Evolutionary conservation across 2,797 vertebrate species (phyloP).

Genomic region (Leptatherina wallacei): DNA sequence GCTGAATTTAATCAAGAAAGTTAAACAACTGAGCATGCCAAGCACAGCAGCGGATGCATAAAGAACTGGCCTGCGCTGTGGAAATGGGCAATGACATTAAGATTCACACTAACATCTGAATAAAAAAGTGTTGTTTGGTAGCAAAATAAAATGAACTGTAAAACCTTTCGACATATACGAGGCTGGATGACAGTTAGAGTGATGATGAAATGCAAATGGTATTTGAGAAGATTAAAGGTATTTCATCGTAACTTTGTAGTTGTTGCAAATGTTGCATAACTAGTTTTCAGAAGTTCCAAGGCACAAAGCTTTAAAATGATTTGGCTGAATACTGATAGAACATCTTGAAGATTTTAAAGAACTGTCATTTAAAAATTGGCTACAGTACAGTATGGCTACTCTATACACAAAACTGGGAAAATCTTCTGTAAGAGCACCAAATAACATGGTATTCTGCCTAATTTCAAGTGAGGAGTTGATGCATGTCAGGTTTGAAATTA

Average conservation of each 20-base stretch:
- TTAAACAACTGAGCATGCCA: constrained; percentile 1
- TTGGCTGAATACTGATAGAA: neutral
- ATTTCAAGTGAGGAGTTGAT: neutral
- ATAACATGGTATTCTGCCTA: neutral
- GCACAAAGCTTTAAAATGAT: neutral
- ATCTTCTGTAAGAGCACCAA: no score
- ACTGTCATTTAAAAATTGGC: neutral
- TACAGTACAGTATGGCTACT: no score
- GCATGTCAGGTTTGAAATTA: neutral
- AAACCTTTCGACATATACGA: neutral
- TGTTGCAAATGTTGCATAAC: neutral
- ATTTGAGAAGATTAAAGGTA: neutral
- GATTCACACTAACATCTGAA: neutral
- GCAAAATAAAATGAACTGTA: neutral
- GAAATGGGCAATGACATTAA: neutral
- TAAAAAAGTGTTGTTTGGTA: neutral
- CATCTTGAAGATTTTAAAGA: neutral
- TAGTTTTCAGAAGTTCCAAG: neutral
- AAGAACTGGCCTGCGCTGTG: neutral
- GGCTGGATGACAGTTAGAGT: neutral
- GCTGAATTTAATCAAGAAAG: constrained; percentile 10
- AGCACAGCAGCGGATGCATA: neutral
- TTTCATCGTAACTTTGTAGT: neutral
- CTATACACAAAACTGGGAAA: neutral
- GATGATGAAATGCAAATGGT: neutral